phyloP scores from a whole-genome alignment of 1,140 invertebrate species.

The Reticulitermes speratus region DNA sequence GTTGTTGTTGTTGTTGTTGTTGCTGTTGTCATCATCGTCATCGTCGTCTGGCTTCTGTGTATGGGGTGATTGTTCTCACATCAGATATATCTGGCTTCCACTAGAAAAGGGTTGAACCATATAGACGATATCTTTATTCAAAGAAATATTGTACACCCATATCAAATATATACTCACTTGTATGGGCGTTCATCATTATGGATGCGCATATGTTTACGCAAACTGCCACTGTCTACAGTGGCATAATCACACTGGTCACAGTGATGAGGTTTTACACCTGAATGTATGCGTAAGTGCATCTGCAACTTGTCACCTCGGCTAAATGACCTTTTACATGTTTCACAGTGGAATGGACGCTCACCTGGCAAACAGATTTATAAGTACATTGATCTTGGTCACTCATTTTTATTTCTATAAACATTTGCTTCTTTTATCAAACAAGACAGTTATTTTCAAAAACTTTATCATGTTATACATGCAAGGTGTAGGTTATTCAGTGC shows the following conservation, averaged over 20 bases:
- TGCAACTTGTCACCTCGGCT: conserved; percentile 46
- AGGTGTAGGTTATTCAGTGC: too few relatives aligned
- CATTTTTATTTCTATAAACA: too few relatives aligned
- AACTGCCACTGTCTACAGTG: conserved; percentile 38
- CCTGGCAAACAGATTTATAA: conserved; percentile 36
- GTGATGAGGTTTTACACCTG: conserved; percentile 43
- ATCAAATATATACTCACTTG: conserved; percentile 42
- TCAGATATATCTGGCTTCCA: too few relatives aligned
- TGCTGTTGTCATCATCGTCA: too few relatives aligned
- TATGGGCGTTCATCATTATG: conserved; percentile 44
- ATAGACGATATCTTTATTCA: not conserved
- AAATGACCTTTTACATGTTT: conserved; percentile 46
- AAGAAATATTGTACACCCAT: not conserved
- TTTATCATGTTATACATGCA: too few relatives aligned
- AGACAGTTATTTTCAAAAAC: too few relatives aligned
- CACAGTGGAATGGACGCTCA: conserved; percentile 48
- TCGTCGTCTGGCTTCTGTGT: too few relatives aligned
- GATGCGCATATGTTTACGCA: conserved; percentile 42
- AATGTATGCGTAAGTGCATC: conserved; percentile 46
- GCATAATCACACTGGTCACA: conserved; percentile 43
- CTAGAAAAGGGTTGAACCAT: too few relatives aligned
- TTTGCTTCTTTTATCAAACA: too few relatives aligned
- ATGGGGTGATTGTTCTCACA: too few relatives aligned
- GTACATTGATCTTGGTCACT: too few relatives aligned
- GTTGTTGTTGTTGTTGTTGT: too few relatives aligned